Percentiles rank a stretch among this genome's conserved stretches.
phyloP scores from a whole-genome alignment of 92 coral and sea anemone species.

The Desmophyllum pertusum region DNA sequence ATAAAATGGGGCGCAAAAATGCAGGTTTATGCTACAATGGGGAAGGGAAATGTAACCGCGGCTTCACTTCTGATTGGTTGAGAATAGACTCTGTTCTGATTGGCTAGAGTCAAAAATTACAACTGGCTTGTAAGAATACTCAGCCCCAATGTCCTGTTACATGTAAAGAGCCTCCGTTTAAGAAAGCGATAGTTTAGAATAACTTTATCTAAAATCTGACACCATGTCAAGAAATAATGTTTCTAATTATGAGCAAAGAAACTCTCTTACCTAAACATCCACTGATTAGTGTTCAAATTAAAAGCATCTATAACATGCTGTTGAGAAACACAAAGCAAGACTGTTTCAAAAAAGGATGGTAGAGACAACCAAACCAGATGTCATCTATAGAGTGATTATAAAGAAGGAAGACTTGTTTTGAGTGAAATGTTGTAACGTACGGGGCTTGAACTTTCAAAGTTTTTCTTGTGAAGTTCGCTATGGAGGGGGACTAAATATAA shows the following conservation, averaged over 20 bases:
- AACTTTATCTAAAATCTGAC: not conserved
- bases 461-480: not conserved
- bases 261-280: slow-evolving; percentile 66
- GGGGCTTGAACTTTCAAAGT: not conserved
- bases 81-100: not conserved
- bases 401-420: not conserved
- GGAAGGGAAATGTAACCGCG: too few relatives aligned
- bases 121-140: too few relatives aligned
- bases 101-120: not conserved
- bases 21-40: too few relatives aligned
- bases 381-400: not conserved
- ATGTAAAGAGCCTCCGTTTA: too few relatives aligned
- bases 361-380: not conserved
- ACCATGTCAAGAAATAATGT: too few relatives aligned
- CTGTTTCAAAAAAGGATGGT: not conserved
- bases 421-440: not conserved
- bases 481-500: too few relatives aligned
- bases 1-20: too few relatives aligned
- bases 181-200: not conserved
- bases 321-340: not conserved
- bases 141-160: too few relatives aligned
- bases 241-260: not conserved
- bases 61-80: not conserved
- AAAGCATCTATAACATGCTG: slow-evolving; percentile 71
- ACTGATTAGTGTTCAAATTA: slow-evolving; percentile 65